Base-by-base conservation (phyloP, 2,888 invertebrate species). In the Deilephila elpenor region DNA sequence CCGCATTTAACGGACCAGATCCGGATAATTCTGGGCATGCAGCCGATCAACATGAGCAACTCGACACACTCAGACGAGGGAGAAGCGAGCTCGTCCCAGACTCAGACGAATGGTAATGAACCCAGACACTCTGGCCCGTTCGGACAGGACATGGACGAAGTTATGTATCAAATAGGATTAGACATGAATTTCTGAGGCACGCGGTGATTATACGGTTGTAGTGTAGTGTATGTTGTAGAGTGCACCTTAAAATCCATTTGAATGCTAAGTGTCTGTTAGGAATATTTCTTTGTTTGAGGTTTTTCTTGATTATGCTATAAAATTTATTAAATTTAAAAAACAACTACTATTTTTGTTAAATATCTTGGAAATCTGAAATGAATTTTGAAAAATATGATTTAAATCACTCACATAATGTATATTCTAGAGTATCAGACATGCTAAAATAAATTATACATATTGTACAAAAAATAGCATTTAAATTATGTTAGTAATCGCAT, bases 1-100 rank as follows among this genome's bases (percentile, higher is more conserved):
- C 95, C 96, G 1, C 96, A 96, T 81, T 91, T 98, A 73, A 96
- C 97, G 0, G 96, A 97, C 86, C 95, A 96, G 76, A 96, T 98
- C 72, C 93, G 97, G 73, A 88, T 95, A 1, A 96, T 98, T 76
- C 95, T 98, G 70, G 98, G 98, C 0, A 91, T 97, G 11, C 92
- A 95, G 71, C 91, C 95, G 0, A 80, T 95, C 6, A 87, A 84
- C 73, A 79, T 83, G 14, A 82, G 84, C 37, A 84, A 88, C 5
- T 87, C 89, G 74, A 91, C 89, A 53, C 89, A 89, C 60, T 91
- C 93, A 6, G 88, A 91, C 80, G 76, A 81, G 79, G 83, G 79
- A 73, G 78, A 74, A 70, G 81, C 72, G 51, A 74, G 73, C 20
- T 75, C 76, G 79, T 73, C 77, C 32, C 75, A 67, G 44, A 67